A percentile compares a stretch with the other conserved stretches of the same genome.
Evolutionary conservation across 2,797 vertebrate genomes (phyloP).

Genomic region (Pempheris klunzingeri): DNA sequence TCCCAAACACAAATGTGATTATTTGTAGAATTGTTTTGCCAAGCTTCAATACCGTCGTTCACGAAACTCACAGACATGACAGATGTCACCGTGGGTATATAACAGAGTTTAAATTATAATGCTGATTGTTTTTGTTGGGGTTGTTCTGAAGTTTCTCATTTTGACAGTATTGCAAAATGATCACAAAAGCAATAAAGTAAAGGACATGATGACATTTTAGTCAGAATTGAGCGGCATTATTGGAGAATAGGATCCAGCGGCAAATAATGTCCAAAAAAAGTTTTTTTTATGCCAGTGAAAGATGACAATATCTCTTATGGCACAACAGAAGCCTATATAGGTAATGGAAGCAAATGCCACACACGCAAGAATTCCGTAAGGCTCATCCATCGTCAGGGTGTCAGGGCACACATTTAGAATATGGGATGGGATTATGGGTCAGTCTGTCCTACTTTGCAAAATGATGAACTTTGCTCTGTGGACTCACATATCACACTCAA

Average conservation of each 20-base stretch:
- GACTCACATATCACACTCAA: constrained; percentile 19
- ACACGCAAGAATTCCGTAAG: neutral
- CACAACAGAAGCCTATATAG: neutral
- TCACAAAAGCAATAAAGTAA: neutral
- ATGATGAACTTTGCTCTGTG: neutral
- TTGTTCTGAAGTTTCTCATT: neutral
- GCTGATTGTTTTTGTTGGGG: neutral
- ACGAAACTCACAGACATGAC: neutral
- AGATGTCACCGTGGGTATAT: neutral
- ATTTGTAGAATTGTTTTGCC: neutral
- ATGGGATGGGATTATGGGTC: constrained; percentile 35
- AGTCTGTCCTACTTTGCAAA: constrained; percentile 1
- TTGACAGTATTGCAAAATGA: neutral
- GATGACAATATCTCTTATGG: neutral
- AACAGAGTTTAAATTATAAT: neutral
- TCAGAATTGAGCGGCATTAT: neutral
- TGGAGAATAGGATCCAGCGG: neutral
- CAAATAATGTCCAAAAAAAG: too few relatives aligned
- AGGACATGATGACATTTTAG: neutral
- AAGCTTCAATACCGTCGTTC: neutral
- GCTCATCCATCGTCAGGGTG: constrained; percentile 3
- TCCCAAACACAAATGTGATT: neutral
- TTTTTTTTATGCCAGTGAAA: neutral
- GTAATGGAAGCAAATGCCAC: neutral
- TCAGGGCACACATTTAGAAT: constrained; percentile 18